phyloP scores from a whole-genome alignment of 1,140 invertebrate species.

The Acromyrmex charruanus region DNA sequence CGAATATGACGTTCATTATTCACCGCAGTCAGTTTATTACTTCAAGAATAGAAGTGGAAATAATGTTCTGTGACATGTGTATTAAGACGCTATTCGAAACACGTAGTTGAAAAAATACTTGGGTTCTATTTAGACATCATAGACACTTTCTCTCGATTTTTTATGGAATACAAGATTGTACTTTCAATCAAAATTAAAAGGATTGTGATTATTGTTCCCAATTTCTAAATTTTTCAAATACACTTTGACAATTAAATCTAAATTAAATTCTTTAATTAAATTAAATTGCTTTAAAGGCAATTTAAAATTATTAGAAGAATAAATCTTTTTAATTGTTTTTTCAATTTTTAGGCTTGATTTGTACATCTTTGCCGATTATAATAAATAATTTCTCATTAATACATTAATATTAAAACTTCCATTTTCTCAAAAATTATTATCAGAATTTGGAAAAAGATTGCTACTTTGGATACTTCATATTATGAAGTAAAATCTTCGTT shows the following conservation, averaged over 20 bases:
- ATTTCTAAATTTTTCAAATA: not conserved
- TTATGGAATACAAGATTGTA: not conserved
- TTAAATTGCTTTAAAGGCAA: not conserved
- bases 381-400: not conserved
- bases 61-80: slow-evolving; percentile 28
- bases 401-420: not conserved
- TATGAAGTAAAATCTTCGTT: not conserved
- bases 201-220: not conserved
- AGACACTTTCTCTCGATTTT: slow-evolving; percentile 12
- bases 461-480: not conserved
- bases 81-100: slow-evolving; percentile 16
- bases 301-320: not conserved
- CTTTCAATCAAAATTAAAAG: not conserved
- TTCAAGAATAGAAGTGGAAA: slow-evolving; percentile 29
- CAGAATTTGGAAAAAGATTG: not conserved
- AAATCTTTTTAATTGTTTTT: not conserved
- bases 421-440: not conserved
- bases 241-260: not conserved
- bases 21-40: slow-evolving; percentile 35
- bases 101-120: slow-evolving; percentile 13
- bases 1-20: slow-evolving; percentile 44
- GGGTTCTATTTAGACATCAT: not conserved
- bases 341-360: not conserved
- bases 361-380: not conserved
- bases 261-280: not conserved